phyloP scores from a whole-genome alignment of 2,113 vertebrate genomes.

The Actinemys pallida region DNA sequence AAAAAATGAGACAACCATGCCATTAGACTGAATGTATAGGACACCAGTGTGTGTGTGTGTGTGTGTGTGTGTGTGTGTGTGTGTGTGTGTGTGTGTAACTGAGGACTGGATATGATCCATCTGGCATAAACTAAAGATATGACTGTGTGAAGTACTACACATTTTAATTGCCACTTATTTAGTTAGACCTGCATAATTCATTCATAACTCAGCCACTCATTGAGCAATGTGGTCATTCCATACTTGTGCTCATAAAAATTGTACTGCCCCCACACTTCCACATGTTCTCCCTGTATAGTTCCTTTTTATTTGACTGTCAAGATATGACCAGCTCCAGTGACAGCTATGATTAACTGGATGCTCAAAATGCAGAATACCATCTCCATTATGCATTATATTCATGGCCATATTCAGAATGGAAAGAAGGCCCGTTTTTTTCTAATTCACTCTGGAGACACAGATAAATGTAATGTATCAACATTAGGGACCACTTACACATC shows the following conservation, averaged over 20 bases:
- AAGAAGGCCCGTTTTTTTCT: constrained; percentile 53
- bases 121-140: neutral
- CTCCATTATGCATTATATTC: constrained; percentile 63
- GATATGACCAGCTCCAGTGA: constrained; percentile 61
- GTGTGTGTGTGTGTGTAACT: neutral
- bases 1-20: neutral
- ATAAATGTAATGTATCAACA: constrained; percentile 69
- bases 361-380: constrained; percentile 52
- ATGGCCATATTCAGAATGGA: constrained; percentile 49
- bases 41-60: neutral
- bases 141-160: neutral
- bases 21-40: neutral
- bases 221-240: constrained; percentile 61
- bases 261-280: constrained; percentile 37
- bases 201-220: constrained; percentile 35
- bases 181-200: neutral
- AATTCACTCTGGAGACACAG: constrained; percentile 65
- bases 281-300: constrained; percentile 60
- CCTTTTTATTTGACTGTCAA: constrained; percentile 45
- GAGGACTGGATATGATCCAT: constrained; percentile 20
- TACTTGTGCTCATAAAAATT: constrained; percentile 56
- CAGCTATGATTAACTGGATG: constrained; percentile 63
- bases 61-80: neutral
- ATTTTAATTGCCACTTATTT: constrained; percentile 48
- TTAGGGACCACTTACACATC: constrained; percentile 70